Percentiles rank a stretch among this genome's conserved stretches.
phyloP scores from a whole-genome alignment of 2,113 vertebrate genomes.

The Alligator mississippiensis region DNA sequence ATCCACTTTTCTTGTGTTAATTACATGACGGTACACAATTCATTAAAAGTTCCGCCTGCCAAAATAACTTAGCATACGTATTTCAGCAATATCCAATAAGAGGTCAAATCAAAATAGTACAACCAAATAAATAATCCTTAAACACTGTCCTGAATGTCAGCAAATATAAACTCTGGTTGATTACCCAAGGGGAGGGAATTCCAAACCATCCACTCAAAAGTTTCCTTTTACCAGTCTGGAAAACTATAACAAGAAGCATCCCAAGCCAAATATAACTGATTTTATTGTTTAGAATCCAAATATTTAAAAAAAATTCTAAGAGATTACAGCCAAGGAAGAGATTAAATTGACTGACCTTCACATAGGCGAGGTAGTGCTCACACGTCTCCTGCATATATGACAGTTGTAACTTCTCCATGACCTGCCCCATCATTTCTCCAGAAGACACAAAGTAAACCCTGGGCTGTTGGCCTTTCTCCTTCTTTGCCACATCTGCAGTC shows the following conservation, averaged over 20 bases:
- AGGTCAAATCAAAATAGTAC: background rate
- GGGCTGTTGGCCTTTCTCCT: constrained; percentile 86
- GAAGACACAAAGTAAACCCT: constrained; percentile 88
- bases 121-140: background rate
- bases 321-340: background rate
- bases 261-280: background rate
- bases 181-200: background rate
- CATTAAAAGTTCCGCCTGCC: background rate
- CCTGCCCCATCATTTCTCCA: constrained; percentile 85
- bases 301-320: background rate
- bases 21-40: no score
- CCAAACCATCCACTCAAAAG: background rate
- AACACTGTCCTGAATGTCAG: background rate
- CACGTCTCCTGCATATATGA: constrained; percentile 85
- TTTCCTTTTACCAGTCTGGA: background rate
- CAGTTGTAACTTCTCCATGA: constrained; percentile 85
- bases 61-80: background rate
- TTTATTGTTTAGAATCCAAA: background rate
- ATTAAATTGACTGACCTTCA: constrained; percentile 87
- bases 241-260: background rate
- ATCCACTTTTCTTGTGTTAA: background rate
- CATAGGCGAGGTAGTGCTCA: constrained; percentile 86
- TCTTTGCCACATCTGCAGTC: constrained; percentile 91
- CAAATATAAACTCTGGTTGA: background rate
- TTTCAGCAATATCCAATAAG: background rate